Evolutionary conservation across 1,140 invertebrate genomes (phyloP), one percentile per base, ranked within the genome.

Genomic region (Megalopta genalis): DNA sequence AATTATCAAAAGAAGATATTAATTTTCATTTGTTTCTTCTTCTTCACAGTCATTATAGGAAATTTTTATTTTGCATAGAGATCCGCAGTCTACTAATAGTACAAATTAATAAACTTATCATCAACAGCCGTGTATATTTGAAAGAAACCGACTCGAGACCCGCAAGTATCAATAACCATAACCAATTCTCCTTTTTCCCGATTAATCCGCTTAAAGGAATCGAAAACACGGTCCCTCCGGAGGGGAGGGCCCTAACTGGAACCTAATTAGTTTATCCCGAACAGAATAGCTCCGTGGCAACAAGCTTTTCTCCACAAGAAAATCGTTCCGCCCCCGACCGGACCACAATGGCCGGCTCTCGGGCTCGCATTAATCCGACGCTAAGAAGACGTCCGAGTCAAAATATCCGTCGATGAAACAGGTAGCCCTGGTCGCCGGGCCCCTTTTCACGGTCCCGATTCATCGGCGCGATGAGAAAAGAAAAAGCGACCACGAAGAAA

Each of bases 331-430:
- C 21, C 37, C 12, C 27, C 18, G 25, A 9, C 8, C 9, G 54
- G 0, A 4, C 8, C 46, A 5, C 16, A 25, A 16, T 2, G 12
- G 46, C 25, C 46, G 7, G 14, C 73, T 7, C 73, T 7, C 21
- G 2, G 18, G 2, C 0, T 42, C 6, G 57, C 14, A 77, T 70
- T 77, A 77, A 77, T 77, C 75, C 67, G 75, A 70, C 59, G 57
- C 12, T 62, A 77, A 70, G 59, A n/a, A 63, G 67, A 63, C 75
- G 42, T 23, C 10, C 74, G 62, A n/a, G 46, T 78, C 77, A 78
- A 79, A 79, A 79, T 79, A 79, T 39, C 25, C 12, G 10, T 2
- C 12, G 10, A 10, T 2, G 52, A 49, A 60, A 67, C 71, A 74
- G 77, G 77, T 79, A 79, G 77, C 77, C 21, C 39, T 25, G 52